phyloP scores from a whole-genome alignment of 2,888 invertebrate genomes.

The Andrena minutula region DNA sequence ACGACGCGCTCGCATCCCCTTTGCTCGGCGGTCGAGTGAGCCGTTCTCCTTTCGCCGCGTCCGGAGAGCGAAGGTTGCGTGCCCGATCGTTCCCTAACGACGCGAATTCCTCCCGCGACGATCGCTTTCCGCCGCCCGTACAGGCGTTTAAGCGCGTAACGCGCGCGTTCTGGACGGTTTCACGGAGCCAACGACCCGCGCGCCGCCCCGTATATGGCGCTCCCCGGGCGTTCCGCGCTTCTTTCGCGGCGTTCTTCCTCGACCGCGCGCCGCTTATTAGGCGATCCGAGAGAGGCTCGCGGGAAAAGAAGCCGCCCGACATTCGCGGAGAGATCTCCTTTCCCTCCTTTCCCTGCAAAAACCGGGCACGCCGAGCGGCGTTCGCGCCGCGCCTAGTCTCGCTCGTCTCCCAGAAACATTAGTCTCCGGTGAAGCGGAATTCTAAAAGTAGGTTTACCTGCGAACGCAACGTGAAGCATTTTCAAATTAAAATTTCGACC shows the following conservation, averaged over 20 bases:
- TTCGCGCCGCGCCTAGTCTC: too few species aligned
- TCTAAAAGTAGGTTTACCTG: too few species aligned
- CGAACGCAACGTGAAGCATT: too few species aligned
- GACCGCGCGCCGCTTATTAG: constrained; percentile 42
- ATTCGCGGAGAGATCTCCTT: constrained; percentile 10
- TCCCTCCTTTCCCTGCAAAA: not conserved
- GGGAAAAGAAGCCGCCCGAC: not conserved
- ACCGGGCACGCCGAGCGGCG: too few species aligned
- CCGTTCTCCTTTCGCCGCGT: constrained; percentile 37
- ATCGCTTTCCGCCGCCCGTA: constrained; percentile 20
- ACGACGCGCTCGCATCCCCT: not conserved
- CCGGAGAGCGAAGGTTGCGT: constrained; percentile 17
- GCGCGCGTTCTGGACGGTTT: constrained; percentile 33
- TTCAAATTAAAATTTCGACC: too few species aligned
- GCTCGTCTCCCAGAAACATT: too few species aligned
- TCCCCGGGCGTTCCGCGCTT: constrained; percentile 27
- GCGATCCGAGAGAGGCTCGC: constrained; percentile 37
- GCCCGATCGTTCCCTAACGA: constrained; percentile 26
- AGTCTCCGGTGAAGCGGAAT: too few species aligned
- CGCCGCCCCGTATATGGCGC: constrained; percentile 36
- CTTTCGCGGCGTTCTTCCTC: constrained; percentile 40
- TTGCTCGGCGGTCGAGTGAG: not conserved
- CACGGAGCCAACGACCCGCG: constrained; percentile 49
- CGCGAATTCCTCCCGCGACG: constrained; percentile 19
- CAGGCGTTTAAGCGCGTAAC: constrained; percentile 31